A percentile compares a stretch with the other conserved stretches of the same genome.
phyloP scores from a whole-genome alignment of 2,113 vertebrate genomes.

The Ceyx cyanopectus region DNA sequence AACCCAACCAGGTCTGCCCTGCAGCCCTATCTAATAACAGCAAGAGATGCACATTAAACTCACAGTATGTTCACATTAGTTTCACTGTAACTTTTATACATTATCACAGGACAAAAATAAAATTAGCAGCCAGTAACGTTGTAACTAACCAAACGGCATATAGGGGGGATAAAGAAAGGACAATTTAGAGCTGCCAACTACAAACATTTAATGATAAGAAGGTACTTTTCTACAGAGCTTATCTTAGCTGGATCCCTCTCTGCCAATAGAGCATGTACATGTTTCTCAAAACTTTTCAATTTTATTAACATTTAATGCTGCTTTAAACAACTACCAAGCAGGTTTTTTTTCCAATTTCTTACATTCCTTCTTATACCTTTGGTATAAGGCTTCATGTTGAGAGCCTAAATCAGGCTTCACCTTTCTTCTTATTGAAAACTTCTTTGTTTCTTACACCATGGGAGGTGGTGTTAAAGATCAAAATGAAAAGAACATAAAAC shows the following conservation, averaged over 20 bases:
- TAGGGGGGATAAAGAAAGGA: slow-evolving; percentile 4
- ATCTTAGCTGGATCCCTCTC: slow-evolving; percentile 21
- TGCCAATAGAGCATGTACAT: not conserved
- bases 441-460: not conserved
- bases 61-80: slow-evolving; percentile 11
- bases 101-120: slow-evolving; percentile 38
- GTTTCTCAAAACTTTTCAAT: not conserved
- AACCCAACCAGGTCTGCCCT: slow-evolving; percentile 17
- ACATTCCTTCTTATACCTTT: not conserved
- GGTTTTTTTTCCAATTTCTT: not conserved
- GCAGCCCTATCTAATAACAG: not conserved
- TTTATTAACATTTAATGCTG: slow-evolving; percentile 3
- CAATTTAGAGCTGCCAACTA: slow-evolving; percentile 18
- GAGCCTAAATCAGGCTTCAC: not conserved
- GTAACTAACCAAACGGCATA: slow-evolving; percentile 16
- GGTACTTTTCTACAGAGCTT: slow-evolving; percentile 13
- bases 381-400: not conserved
- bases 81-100: not conserved
- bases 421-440: not conserved
- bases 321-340: slow-evolving; percentile 1
- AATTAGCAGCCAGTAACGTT: slow-evolving; percentile 34
- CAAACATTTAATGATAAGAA: slow-evolving; percentile 17
- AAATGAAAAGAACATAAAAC: not conserved
- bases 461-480: not conserved
- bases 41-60: slow-evolving; percentile 29